Conservation (phyloP, 2,888 invertebrate species). For the Campoplex nolae region DNA sequence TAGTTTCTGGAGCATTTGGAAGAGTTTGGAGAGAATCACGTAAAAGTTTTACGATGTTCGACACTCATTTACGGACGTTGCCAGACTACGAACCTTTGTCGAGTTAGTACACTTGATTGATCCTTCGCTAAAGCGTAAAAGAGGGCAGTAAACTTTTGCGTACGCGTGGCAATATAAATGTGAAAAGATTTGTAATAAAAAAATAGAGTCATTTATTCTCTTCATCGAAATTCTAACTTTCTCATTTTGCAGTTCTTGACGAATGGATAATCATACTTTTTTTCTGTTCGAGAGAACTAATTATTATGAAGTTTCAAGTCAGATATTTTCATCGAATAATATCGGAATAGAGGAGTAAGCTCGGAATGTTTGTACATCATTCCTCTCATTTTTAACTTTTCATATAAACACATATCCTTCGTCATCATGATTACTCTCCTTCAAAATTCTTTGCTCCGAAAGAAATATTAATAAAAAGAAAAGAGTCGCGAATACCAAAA, state of each 20-base stretch:
- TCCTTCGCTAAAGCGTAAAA: slow-evolving; percentile 19
- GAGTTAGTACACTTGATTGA: slow-evolving; percentile 34
- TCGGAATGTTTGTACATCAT: not conserved
- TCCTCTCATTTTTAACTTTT: not conserved
- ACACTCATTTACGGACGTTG: slow-evolving; percentile 34
- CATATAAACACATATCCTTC: not conserved
- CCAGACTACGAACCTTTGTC: slow-evolving; percentile 25
- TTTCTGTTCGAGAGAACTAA: not conserved
- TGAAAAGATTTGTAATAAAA: slow-evolving; percentile 15
- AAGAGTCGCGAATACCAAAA: not conserved
- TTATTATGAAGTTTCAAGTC: not conserved
- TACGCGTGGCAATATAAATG: slow-evolving; percentile 12
- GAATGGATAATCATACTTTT: slow-evolving; percentile 4
- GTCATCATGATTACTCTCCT: no score
- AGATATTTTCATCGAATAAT: not conserved
- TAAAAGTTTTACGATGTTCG: slow-evolving; percentile 47
- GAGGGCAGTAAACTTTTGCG: slow-evolving; percentile 30
- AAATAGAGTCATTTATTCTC: slow-evolving; percentile 18
- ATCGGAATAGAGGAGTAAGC: not conserved
- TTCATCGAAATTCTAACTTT: not conserved
- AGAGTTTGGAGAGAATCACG: slow-evolving; percentile 19
- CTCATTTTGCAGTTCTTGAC: not conserved
- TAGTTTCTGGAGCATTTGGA: not conserved
- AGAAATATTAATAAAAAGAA: no score
- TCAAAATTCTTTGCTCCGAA: no score